phyloP scores from a whole-genome alignment of 2,113 vertebrate genomes.

The Falcunculus frontatus region DNA sequence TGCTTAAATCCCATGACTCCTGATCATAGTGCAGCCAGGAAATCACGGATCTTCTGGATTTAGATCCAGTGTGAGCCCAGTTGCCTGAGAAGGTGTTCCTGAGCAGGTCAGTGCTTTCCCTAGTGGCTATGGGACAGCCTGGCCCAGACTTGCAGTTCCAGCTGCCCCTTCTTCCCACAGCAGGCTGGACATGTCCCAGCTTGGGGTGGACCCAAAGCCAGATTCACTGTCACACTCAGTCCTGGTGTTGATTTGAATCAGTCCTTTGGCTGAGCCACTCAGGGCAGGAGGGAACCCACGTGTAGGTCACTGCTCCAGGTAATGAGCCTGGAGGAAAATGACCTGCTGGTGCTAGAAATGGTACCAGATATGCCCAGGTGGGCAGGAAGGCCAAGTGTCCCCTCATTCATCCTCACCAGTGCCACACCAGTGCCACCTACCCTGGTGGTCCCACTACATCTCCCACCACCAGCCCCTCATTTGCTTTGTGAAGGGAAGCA shows the following conservation, averaged over 20 bases:
- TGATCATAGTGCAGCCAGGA: neutral
- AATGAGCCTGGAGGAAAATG: neutral
- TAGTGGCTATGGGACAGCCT: rapidly evolving
- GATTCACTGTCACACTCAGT: neutral
- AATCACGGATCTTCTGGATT: neutral
- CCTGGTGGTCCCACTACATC: no score
- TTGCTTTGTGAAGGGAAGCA: neutral
- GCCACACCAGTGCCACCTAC: no score
- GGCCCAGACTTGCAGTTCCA: neutral
- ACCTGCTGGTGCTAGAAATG: neutral
- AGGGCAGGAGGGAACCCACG: neutral
- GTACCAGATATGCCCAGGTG: neutral
- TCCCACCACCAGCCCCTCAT: neutral
- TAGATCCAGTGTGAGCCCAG: neutral
- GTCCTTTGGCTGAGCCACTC: neutral
- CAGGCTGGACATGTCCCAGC: rapidly evolving
- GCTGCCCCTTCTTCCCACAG: neutral
- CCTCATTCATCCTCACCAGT: neutral
- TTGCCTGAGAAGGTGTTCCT: neutral
- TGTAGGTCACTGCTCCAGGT: neutral
- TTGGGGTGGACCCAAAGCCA: neutral
- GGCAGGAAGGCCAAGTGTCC: neutral
- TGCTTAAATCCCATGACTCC: neutral
- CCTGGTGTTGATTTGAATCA: rapidly evolving
- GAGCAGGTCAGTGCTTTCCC: neutral